Evolutionary conservation across 1,140 invertebrate genomes (phyloP).

Genomic region (Cydia fagiglandana): DNA sequence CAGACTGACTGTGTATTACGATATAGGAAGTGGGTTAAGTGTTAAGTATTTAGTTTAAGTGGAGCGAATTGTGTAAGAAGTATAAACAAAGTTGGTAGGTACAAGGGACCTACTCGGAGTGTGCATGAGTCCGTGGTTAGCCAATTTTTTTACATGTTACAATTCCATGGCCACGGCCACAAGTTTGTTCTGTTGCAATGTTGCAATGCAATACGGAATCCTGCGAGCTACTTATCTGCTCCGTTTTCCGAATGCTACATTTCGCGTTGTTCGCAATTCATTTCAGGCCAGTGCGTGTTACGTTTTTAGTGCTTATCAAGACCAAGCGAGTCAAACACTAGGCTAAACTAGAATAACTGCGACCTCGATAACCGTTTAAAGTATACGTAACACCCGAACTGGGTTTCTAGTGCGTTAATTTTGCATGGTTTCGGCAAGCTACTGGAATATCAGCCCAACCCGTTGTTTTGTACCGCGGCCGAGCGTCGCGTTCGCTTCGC

Average conservation of each 20-base stretch:
- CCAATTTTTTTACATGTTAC: constrained; percentile 1
- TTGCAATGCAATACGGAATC: not conserved
- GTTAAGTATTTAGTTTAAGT: not conserved
- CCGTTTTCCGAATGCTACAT: not conserved
- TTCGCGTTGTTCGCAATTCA: constrained; percentile 47
- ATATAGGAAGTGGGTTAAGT: not conserved
- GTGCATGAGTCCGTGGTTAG: not conserved
- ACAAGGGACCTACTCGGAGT: too few relatives aligned
- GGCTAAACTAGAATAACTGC: not conserved
- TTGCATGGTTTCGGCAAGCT: not conserved
- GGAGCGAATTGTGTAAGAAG: not conserved
- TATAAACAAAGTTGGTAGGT: too few relatives aligned
- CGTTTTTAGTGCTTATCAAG: not conserved
- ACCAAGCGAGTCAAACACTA: not conserved
- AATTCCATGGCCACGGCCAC: constrained; percentile 2
- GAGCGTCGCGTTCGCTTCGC: not conserved
- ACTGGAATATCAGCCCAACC: not conserved
- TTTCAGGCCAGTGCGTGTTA: constrained; percentile 39
- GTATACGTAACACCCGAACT: not conserved
- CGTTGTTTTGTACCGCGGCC: not conserved
- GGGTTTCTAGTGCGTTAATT: too few relatives aligned
- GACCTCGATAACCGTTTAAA: not conserved
- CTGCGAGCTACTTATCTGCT: not conserved
- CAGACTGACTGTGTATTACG: too few relatives aligned
- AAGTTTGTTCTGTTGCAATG: not conserved